Conservation (phyloP, 1,140 invertebrate species). For the Drosophila sturtevanti region DNA sequence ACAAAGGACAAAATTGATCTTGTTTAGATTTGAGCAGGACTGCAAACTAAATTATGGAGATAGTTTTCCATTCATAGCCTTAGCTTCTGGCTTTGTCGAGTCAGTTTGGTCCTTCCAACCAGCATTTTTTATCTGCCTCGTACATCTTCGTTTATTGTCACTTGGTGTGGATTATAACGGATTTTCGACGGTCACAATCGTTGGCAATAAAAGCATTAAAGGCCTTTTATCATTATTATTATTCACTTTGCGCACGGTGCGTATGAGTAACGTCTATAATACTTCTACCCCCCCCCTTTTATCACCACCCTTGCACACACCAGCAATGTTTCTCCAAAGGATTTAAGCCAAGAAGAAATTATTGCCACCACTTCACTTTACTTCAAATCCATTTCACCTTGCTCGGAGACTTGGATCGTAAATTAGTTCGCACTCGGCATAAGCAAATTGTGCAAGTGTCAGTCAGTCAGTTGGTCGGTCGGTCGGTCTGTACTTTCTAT, state of each 20-base stretch:
- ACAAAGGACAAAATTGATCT: not conserved
- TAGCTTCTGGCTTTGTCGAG: constrained; percentile 2
- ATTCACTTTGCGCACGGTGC: constrained; percentile 71
- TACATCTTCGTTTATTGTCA: constrained; percentile 76
- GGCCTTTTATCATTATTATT: constrained; percentile 67
- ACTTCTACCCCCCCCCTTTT: not conserved
- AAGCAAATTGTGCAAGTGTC: constrained; percentile 55
- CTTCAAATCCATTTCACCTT: not conserved
- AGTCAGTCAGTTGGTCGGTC: constrained; percentile 42
- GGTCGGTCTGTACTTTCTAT: not conserved
- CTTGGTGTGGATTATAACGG: constrained; percentile 79
- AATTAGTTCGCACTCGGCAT: constrained; percentile 53
- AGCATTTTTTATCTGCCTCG: constrained; percentile 4
- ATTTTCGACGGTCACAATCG: constrained; percentile 71
- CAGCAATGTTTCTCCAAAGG: constrained; percentile 47
- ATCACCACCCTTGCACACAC: no score
- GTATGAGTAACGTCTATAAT: constrained; percentile 45
- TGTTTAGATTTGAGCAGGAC: constrained; percentile 33
- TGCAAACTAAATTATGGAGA: constrained; percentile 48
- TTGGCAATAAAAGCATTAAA: constrained; percentile 76
- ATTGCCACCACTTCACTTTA: not conserved
- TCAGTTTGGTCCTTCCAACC: not conserved
- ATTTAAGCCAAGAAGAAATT: constrained; percentile 58
- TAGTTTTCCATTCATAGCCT: constrained; percentile 60
- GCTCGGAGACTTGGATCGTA: constrained; percentile 19